phyloP scores from a whole-genome alignment of 2,888 invertebrate species.

The Iselma pallidipennis region DNA sequence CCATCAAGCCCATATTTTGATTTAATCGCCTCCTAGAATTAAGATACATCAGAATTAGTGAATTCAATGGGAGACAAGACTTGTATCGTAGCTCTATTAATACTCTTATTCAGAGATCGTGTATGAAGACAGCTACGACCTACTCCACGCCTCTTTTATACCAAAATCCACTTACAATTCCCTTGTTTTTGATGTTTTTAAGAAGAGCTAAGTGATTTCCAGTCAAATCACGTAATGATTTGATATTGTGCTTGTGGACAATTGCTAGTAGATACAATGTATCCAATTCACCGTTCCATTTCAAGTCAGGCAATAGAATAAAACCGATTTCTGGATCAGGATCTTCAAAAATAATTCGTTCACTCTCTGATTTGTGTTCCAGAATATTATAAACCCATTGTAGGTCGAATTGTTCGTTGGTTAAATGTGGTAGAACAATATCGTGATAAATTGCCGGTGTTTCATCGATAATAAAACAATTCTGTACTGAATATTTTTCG shows the following conservation, averaged over 20 bases:
- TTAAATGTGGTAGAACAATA: constrained; percentile 77
- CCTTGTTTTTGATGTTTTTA: constrained; percentile 77
- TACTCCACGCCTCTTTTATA: too few relatives aligned
- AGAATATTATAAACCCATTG: constrained; percentile 98
- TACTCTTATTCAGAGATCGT: too few relatives aligned
- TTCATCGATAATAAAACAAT: constrained; percentile 78
- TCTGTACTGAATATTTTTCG: constrained; percentile 78
- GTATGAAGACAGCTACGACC: too few relatives aligned
- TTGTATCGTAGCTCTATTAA: too few relatives aligned
- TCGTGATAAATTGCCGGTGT: constrained; percentile 79
- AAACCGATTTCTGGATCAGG: constrained; percentile 79
- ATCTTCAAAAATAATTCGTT: constrained; percentile 85
- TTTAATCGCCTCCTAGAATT: constrained; percentile 71
- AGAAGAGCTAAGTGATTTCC: constrained; percentile 78
- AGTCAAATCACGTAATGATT: constrained; percentile 83
- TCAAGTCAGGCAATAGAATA: constrained; percentile 89
- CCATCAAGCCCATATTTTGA: constrained; percentile 74
- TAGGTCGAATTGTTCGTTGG: constrained; percentile 73
- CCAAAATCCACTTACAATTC: constrained; percentile 64
- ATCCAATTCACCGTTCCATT: constrained; percentile 88
- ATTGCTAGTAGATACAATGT: constrained; percentile 87
- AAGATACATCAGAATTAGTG: too few relatives aligned
- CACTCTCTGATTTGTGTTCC: constrained; percentile 86
- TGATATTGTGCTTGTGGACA: constrained; percentile 71
- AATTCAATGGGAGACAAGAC: too few relatives aligned